These are phyloP conservation scores for Microcaecilia unicolor DNA, from an alignment of 2,797 vertebrate genomes.

Conservation along the genomic window DNA sequence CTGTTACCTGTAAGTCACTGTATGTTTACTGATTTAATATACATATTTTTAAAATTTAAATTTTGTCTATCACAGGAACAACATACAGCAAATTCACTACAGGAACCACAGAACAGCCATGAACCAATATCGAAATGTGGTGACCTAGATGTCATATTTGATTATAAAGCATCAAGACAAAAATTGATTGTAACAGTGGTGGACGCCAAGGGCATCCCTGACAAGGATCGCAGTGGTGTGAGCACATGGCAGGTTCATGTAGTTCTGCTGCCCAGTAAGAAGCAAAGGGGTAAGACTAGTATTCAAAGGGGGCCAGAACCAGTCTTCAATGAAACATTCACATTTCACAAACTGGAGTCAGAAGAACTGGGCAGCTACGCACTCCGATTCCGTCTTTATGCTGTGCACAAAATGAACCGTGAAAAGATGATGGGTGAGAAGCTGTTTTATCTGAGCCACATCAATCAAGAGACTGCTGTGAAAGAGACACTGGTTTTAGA, in stretches of 20 bases:
- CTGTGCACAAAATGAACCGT: slow-evolving; percentile 67
- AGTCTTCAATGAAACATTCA: slow-evolving; percentile 75
- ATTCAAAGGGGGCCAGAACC: slow-evolving; percentile 73
- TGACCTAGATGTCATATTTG: slow-evolving; percentile 70
- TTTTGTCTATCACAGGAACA: slow-evolving; percentile 47
- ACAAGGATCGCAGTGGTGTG: slow-evolving; percentile 82
- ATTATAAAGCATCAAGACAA: slow-evolving; percentile 62
- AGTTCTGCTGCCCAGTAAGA: slow-evolving; percentile 82
- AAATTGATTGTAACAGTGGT: slow-evolving; percentile 71
- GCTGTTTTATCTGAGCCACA: slow-evolving; percentile 61
- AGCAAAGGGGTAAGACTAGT: slow-evolving; percentile 75
- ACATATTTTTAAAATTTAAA: background rate
- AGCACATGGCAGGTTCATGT: slow-evolving; percentile 84
- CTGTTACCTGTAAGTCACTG: too few species aligned
- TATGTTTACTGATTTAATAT: too few species aligned
- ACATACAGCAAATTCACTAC: slow-evolving; percentile 14
- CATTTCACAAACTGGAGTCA: slow-evolving; percentile 69
- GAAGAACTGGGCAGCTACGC: slow-evolving; percentile 62
- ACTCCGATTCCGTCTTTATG: slow-evolving; percentile 84
- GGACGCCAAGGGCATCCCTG: slow-evolving; percentile 73
- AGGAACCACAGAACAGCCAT: slow-evolving; percentile 26
- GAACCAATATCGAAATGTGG: slow-evolving; percentile 80
- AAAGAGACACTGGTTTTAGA: slow-evolving; percentile 76
- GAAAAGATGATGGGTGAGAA: slow-evolving; percentile 93
- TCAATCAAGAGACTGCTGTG: slow-evolving; percentile 51